These are phyloP conservation scores for Chondrosia reniformis DNA, from an alignment of 37 sponge, comb jelly and placozoan genomes.

Conservation along the genomic window DNA sequence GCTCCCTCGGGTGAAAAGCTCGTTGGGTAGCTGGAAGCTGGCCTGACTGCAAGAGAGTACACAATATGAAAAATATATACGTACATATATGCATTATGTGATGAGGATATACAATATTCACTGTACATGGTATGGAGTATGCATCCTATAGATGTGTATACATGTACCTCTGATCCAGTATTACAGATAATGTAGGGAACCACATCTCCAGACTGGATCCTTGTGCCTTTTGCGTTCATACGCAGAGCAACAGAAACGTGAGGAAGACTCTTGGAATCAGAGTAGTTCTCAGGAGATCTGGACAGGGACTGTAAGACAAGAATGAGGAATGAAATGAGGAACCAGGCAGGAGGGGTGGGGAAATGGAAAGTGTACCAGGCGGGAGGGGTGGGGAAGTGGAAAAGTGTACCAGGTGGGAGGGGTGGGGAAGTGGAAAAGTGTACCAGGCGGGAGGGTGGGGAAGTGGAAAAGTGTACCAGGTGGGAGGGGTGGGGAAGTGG, in stretches of 20 bases:
- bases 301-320: slow-evolving; percentile 61
- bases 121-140: too few relatives aligned
- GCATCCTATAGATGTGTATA: too few relatives aligned
- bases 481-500: too few relatives aligned
- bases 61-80: not conserved
- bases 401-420: too few relatives aligned
- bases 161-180: slow-evolving; percentile 7
- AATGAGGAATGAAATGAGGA: not conserved
- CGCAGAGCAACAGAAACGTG: slow-evolving; percentile 94
- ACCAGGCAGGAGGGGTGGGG: too few relatives aligned
- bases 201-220: slow-evolving; percentile 88
- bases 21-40: slow-evolving; percentile 54
- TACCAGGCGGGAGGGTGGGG: too few relatives aligned
- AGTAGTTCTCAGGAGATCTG: slow-evolving; percentile 86
- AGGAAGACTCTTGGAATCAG: slow-evolving; percentile 83
- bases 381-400: too few relatives aligned
- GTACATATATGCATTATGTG: not conserved
- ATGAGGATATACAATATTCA: not conserved
- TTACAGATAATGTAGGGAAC: slow-evolving; percentile 93
- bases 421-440: too few relatives aligned
- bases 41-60: slow-evolving; percentile 23
- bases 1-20: slow-evolving; percentile 86
- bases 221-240: slow-evolving; percentile 54
- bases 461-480: too few relatives aligned
- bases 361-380: too few relatives aligned